Evolutionary conservation across 1,140 invertebrate species (phyloP), one percentile per base, ranked within the genome.

Genomic region (Meloidogyne floridensis): DNA sequence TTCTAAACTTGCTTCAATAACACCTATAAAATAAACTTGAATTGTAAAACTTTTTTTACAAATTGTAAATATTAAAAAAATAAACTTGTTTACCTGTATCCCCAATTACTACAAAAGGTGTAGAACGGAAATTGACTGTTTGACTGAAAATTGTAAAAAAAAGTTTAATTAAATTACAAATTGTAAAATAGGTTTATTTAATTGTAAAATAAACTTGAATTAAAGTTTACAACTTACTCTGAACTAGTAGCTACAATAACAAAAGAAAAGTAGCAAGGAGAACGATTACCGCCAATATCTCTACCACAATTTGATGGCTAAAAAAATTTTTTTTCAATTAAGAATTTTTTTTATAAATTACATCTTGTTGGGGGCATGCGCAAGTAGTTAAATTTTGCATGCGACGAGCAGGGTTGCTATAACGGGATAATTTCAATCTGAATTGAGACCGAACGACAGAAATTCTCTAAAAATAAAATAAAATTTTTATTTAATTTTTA

Each of bases 251-350:
- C 73, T 20, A 83, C 81, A 47, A 74, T 70, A 53, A 80, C 80
- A 71, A 83, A 83, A n/a, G 79, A 10, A 53, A 75, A 70, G 72
- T 84, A 83, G 20, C 82, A 83, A 10, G 82, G 82, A 43, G 54
- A 65, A 20, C 32, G 56, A 11, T 54, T 69, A 6, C 59, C 59
- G 1, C 59, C 59, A n/a, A 65, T 65, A 18, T 65, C 59, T n/a
- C 59, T 65, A 6, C 15, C 59, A 65, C 59, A 65, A 65, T 65
- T 65, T 65, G 59, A 65, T 2, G 59, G n/a, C 59, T 65, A 13
- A 65, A 65, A 65, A n/a, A 65, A 54, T 54, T 54, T 11, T 54
- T 54, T 9, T 54, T 65, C n/a, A 59, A 59, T n/a, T 65, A n/a
- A 4, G 6, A n/a, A n/a, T 7, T n/a, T n/a, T 59, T 65, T n/a